These are phyloP conservation scores for Scartelaos histophorus DNA, from an alignment of 2,113 vertebrate species.

Conservation along the genomic window DNA sequence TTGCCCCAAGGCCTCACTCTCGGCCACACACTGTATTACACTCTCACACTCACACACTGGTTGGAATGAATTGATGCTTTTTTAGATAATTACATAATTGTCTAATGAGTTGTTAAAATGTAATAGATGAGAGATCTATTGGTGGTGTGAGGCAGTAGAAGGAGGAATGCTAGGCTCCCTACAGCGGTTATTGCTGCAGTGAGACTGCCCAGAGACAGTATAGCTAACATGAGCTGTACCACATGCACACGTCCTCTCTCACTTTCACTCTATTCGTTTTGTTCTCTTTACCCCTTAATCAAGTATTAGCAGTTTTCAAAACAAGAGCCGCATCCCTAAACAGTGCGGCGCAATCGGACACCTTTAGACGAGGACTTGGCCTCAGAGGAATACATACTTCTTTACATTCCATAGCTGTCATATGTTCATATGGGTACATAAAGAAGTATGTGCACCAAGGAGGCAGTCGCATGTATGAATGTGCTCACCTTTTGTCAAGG, in stretches of 20 bases:
- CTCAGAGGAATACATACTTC: constrained; percentile 99
- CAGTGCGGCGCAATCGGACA: constrained; percentile 33
- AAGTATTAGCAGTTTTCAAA: constrained; percentile 48
- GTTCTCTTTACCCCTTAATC: constrained; percentile 34
- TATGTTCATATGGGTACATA: constrained; percentile 99
- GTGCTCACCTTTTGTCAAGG: constrained; percentile 73
- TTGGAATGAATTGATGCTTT: constrained; percentile 36
- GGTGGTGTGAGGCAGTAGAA: constrained; percentile 64
- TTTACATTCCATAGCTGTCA: constrained; percentile 99
- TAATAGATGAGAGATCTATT: constrained; percentile 64
- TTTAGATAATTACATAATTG: constrained; percentile 41
- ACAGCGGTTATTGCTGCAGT: constrained; percentile 74
- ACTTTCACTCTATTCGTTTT: constrained; percentile 13
- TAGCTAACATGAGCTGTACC: constrained; percentile 70
- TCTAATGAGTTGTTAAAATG: constrained; percentile 47
- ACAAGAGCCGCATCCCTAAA: constrained; percentile 40
- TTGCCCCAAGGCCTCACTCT: constrained; percentile 18
- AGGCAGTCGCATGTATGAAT: constrained; percentile 76
- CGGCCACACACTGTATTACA: constrained; percentile 5
- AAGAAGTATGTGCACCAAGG: constrained; percentile 99
- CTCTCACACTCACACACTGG: constrained; percentile 13
- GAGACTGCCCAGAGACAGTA: constrained; percentile 77
- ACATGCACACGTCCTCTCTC: constrained; percentile 35
- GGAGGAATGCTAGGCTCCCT: constrained; percentile 65
- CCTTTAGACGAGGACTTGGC: constrained; percentile 75